A percentile compares a stretch with the other conserved stretches of the same genome.
phyloP scores from a whole-genome alignment of 1,140 invertebrate species.

The Sarcophaga peregrina region DNA sequence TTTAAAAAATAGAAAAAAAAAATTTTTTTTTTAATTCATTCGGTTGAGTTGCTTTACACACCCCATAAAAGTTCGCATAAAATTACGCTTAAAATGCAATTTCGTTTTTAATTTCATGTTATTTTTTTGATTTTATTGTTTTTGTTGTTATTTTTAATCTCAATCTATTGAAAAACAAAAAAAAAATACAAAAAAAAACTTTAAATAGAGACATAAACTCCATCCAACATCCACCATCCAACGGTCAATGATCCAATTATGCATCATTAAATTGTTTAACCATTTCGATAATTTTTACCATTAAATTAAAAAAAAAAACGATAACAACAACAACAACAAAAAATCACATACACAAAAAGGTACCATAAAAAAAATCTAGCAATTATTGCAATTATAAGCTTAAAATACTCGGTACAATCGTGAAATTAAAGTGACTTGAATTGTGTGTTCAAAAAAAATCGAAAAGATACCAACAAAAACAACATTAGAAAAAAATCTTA shows the following conservation, averaged over 20 bases:
- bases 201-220: no score
- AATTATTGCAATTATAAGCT: background rate
- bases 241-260: slow-evolving; percentile 9
- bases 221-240: background rate
- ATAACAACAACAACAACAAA: background rate
- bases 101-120: background rate
- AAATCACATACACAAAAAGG: no score
- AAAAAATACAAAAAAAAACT: no score
- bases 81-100: no score
- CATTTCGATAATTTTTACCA: no score
- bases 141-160: background rate
- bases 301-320: no score
- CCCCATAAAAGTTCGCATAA: no score
- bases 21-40: background rate
- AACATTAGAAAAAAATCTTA: background rate
- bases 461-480: background rate
- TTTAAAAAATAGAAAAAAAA: background rate
- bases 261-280: background rate
- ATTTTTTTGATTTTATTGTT: background rate
- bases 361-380: background rate
- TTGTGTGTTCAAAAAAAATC: background rate
- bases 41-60: no score
- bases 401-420: background rate
- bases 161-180: no score
- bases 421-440: background rate